Percentiles rank a stretch among this genome's conserved stretches.
phyloP scores from a whole-genome alignment of 2,888 invertebrate genomes.

The Trachelus iudaicus region DNA sequence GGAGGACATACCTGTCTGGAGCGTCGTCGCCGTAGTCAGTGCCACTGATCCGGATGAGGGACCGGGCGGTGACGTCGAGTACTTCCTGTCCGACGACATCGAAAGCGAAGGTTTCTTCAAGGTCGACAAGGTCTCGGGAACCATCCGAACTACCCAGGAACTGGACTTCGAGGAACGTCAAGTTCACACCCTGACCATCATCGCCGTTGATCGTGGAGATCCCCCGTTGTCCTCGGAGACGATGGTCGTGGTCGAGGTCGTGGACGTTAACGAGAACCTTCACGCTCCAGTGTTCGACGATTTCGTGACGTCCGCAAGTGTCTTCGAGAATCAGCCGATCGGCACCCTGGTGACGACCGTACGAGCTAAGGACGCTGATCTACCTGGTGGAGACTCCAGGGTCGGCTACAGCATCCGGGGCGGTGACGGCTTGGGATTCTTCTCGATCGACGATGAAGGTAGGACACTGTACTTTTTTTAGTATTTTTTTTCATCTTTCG shows the following conservation, averaged over 20 bases:
- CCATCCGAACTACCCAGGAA: slow-evolving; percentile 80
- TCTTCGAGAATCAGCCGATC: slow-evolving; percentile 83
- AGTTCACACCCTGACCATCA: slow-evolving; percentile 87
- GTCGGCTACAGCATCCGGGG: slow-evolving; percentile 88
- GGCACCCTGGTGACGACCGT: slow-evolving; percentile 83
- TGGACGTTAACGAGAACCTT: slow-evolving; percentile 94
- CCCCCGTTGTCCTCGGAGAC: slow-evolving; percentile 85
- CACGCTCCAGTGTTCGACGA: slow-evolving; percentile 86
- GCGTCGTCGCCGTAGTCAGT: slow-evolving; percentile 85
- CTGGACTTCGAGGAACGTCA: slow-evolving; percentile 92
- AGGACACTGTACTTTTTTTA: slow-evolving; percentile 47
- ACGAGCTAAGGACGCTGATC: slow-evolving; percentile 83
- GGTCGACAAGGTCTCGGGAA: slow-evolving; percentile 87
- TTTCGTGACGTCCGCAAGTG: slow-evolving; percentile 79
- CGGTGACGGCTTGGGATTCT: slow-evolving; percentile 91
- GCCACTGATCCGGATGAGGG: slow-evolving; percentile 89
- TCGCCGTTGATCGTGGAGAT: slow-evolving; percentile 87
- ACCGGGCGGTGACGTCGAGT: slow-evolving; percentile 82
- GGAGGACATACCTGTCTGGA: slow-evolving; percentile 91
- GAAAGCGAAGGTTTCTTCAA: slow-evolving; percentile 79
- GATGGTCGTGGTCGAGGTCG: slow-evolving; percentile 84
- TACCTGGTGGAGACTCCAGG: slow-evolving; percentile 82
- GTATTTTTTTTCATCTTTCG: neutral
- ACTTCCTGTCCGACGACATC: slow-evolving; percentile 78
- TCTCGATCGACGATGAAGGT: slow-evolving; percentile 92